phyloP scores from a whole-genome alignment of 2,888 invertebrate species.

The Adelphocoris suturalis region DNA sequence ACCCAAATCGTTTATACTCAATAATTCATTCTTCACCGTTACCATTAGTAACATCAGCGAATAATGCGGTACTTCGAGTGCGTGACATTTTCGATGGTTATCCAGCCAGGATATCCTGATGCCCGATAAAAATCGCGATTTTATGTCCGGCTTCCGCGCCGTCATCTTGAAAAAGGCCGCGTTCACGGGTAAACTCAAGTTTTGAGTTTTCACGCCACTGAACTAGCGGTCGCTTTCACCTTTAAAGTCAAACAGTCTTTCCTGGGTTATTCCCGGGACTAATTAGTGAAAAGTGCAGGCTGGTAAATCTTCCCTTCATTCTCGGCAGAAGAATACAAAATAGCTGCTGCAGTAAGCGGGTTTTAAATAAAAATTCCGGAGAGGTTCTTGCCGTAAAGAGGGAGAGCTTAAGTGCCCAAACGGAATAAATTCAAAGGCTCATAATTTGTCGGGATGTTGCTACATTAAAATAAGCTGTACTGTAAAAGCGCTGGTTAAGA shows the following conservation, averaged over 20 bases:
- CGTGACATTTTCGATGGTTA: constrained; percentile 19
- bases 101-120: neutral
- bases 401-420: too few species aligned
- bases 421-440: too few species aligned
- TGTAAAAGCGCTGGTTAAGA: too few species aligned
- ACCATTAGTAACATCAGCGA: neutral
- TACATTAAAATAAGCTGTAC: too few species aligned
- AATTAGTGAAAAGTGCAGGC: constrained; percentile 22
- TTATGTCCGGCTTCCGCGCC: neutral
- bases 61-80: neutral
- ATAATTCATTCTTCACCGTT: too few species aligned
- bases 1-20: too few species aligned
- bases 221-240: neutral
- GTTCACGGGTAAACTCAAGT: constrained; percentile 12
- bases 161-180: neutral
- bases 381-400: too few species aligned
- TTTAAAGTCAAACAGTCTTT: constrained; percentile 11
- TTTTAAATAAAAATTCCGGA: too few species aligned
- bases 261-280: neutral
- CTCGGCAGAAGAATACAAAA: neutral
- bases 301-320: neutral
- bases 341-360: too few species aligned
- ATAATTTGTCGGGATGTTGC: too few species aligned
- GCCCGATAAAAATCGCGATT: constrained; percentile 15
- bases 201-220: neutral